Base-by-base conservation (phyloP, 2,797 vertebrate genomes). In the Danio kyathit region DNA sequence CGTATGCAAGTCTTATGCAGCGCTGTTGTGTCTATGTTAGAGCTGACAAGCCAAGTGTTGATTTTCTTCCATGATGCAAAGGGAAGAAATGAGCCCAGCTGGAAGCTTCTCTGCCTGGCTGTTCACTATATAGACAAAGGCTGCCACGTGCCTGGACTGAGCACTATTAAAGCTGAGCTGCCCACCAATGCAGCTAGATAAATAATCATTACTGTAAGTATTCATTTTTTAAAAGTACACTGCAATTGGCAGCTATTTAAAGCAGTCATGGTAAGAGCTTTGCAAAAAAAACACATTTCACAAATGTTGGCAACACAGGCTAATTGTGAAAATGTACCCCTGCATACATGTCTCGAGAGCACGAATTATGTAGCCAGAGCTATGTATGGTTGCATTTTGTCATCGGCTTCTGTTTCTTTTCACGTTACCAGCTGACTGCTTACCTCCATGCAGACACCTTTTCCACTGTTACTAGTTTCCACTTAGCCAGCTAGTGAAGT, bases 201-300 rank as follows among this genome's bases (percentile, higher is more conserved):
- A 71, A 84, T 70, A 81, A 85, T 73, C 66, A 44, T 70, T 43
- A 40, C 65, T 43, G 65, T 16, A 63, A 75, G 77, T 13, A 51
- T 46, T 66, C 77, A 76, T 38, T 79, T n/a, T 65, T 41, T 29
- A 29, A 8, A 64, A 52, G 67, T 21, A 21, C 17, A 66, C 16
- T 48, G 61, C 48, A 38, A 48, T 81, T 69, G 79, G 43, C 41
- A 83, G 40, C 61, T 75, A 65, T 83, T 83, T 76, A 85, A 56
- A 48, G 44, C 59, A 29, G 29, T 29, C 29, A 29, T 29, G 29
- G 29, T 29, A 29, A 29, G 1, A 29, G 29, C 29, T 29, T 29
- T 29, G 29, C 29, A 29, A 29, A 29, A 29, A 29, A 29, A 29
- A 29, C 1, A 29, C 29, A 29, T 29, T 29, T 29, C 3, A 29